Evolutionary conservation across 1,140 invertebrate genomes (phyloP).

Genomic region (Hetaerina americana): DNA sequence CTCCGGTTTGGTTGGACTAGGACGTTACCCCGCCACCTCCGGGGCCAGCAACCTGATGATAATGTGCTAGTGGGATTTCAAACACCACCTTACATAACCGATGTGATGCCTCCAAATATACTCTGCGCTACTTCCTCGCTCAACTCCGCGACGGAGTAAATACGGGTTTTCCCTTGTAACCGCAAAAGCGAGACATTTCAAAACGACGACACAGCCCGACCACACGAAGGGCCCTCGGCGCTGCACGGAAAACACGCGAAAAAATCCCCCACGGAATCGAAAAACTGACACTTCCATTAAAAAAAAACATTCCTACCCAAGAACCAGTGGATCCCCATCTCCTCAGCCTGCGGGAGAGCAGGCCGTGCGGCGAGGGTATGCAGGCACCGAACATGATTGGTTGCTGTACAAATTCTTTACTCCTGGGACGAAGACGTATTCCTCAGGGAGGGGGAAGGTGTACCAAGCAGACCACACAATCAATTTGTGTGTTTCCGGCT

Average conservation of each 20-base stretch:
- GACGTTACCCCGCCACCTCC: no score
- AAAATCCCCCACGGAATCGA: conserved; percentile 10
- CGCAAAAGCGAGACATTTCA: no score
- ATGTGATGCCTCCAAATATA: no score
- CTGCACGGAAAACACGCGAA: not conserved
- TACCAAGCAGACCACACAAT: no score
- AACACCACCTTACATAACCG: not conserved
- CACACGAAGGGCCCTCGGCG: not conserved
- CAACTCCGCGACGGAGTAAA: not conserved
- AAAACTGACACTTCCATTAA: conserved; percentile 7
- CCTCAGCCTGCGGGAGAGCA: conserved; percentile 43
- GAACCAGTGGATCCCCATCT: conserved; percentile 55
- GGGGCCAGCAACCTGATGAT: no score
- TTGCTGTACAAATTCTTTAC: no score
- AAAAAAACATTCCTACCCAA: conserved; percentile 39
- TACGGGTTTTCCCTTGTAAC: not conserved
- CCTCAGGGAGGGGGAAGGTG: no score
- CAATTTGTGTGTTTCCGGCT: no score
- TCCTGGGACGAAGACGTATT: no score
- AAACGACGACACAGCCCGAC: not conserved
- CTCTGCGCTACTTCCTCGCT: not conserved
- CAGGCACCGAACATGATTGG: conserved; percentile 18
- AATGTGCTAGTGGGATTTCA: no score
- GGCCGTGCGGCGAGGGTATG: conserved; percentile 28
- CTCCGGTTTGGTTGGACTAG: no score